Evolutionary conservation across 2,888 invertebrate genomes (phyloP).

Genomic region (Nomada goodeniana): DNA sequence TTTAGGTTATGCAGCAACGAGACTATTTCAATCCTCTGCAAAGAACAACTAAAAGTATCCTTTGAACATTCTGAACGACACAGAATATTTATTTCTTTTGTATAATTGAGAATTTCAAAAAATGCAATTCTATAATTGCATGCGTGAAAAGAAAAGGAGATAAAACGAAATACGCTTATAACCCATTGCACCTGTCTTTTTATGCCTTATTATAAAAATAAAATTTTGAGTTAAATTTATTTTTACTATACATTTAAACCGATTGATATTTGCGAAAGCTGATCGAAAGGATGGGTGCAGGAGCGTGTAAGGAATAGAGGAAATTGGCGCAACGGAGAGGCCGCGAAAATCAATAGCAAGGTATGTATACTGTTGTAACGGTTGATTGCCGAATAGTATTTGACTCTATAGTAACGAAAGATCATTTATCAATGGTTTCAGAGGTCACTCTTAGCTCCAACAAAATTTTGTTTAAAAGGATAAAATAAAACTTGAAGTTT

Average conservation of each 20-base stretch:
- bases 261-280: constrained; percentile 22
- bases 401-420: background rate
- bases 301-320: constrained; percentile 58
- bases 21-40: background rate
- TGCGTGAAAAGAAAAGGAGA: background rate
- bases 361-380: constrained; percentile 77
- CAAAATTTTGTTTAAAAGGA: background rate
- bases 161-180: background rate
- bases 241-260: constrained; percentile 3
- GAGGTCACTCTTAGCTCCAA: background rate
- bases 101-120: background rate
- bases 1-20: constrained; percentile 48
- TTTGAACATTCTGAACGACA: background rate
- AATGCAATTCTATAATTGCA: background rate
- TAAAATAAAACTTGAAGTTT: constrained; percentile 1
- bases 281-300: constrained; percentile 31
- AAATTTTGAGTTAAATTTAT: background rate
- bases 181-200: background rate
- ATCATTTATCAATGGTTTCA: background rate
- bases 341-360: constrained; percentile 73
- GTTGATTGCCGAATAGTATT: constrained; percentile 75
- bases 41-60: background rate
- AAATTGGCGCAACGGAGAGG: constrained; percentile 67
- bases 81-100: background rate
- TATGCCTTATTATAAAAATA: background rate